These are phyloP conservation scores for Sarcoramphus papa DNA, from an alignment of 2,797 vertebrate genomes.

Conservation along the genomic window DNA sequence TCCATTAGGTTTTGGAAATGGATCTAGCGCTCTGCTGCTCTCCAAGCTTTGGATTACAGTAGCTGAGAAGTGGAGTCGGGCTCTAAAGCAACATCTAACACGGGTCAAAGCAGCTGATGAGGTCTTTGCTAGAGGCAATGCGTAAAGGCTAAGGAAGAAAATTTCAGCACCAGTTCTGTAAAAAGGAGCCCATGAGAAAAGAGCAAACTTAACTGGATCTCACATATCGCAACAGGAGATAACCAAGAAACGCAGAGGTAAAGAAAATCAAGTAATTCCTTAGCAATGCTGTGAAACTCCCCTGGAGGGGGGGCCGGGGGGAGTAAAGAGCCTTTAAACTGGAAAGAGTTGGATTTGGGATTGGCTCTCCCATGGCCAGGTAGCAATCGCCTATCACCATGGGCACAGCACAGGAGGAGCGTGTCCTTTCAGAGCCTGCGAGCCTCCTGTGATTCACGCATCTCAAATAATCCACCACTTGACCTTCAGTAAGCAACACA, in stretches of 20 bases:
- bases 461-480: not conserved
- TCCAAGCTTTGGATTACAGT: not conserved
- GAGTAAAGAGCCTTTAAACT: not conserved
- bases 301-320: not conserved
- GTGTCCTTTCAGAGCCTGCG: not conserved
- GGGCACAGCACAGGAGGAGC: not conserved
- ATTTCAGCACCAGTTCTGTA: not conserved
- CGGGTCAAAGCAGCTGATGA: not conserved
- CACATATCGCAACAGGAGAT: not conserved
- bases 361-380: not conserved
- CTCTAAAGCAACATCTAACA: not conserved
- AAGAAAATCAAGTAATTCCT: not conserved
- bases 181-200: not conserved
- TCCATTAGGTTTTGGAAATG: not conserved
- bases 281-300: not conserved
- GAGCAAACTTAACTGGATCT: not conserved
- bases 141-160: not conserved
- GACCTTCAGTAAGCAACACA: not conserved
- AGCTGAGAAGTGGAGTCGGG: not conserved
- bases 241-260: not conserved
- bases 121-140: not conserved
- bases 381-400: rapidly evolving
- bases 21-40: not conserved
- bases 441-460: not conserved
- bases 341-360: not conserved